Percentiles rank a stretch among this genome's conserved stretches.
Evolutionary conservation across 1,140 invertebrate species (phyloP).

Genomic region (Achroia grisella): DNA sequence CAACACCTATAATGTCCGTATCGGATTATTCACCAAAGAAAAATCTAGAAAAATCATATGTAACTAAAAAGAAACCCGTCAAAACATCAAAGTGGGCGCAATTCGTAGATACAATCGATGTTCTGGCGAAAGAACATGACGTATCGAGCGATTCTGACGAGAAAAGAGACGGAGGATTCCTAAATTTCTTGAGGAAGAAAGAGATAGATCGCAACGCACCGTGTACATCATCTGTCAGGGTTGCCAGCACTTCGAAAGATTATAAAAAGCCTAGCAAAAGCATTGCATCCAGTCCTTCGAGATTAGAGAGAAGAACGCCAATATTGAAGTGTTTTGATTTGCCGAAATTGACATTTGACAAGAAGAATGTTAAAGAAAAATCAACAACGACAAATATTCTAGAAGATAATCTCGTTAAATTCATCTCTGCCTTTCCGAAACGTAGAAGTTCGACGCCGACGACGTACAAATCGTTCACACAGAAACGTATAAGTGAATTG

Average conservation of each 20-base stretch:
- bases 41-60: neutral
- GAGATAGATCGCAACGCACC: constrained; percentile 14
- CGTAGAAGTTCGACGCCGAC: constrained; percentile 52
- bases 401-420: constrained; percentile 40
- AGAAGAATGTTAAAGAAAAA: constrained; percentile 19
- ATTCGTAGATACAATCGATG: constrained; percentile 34
- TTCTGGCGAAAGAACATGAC: constrained; percentile 19
- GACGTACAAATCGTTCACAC: constrained; percentile 18
- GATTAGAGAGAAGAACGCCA: constrained; percentile 28
- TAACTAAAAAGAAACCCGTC: constrained; percentile 13
- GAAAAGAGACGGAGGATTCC: constrained; percentile 20
- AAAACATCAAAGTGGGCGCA: constrained; percentile 30
- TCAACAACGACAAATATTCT: constrained; percentile 21
- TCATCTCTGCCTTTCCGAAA: constrained; percentile 37
- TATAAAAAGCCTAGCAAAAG: constrained; percentile 22
- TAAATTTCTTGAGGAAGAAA: constrained; percentile 28
- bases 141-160: constrained; percentile 15
- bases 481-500: constrained; percentile 32
- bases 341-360: constrained; percentile 21
- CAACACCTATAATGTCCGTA: constrained; percentile 28
- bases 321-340: constrained; percentile 50
- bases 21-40: constrained; percentile 28
- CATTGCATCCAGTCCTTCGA: constrained; percentile 40
- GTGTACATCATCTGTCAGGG: constrained; percentile 14
- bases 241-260: neutral